A percentile compares a stretch with the other conserved stretches of the same genome.
These are phyloP conservation scores for Phainopepla nitens DNA, from an alignment of 2,113 vertebrate species.

Conservation along the genomic window DNA sequence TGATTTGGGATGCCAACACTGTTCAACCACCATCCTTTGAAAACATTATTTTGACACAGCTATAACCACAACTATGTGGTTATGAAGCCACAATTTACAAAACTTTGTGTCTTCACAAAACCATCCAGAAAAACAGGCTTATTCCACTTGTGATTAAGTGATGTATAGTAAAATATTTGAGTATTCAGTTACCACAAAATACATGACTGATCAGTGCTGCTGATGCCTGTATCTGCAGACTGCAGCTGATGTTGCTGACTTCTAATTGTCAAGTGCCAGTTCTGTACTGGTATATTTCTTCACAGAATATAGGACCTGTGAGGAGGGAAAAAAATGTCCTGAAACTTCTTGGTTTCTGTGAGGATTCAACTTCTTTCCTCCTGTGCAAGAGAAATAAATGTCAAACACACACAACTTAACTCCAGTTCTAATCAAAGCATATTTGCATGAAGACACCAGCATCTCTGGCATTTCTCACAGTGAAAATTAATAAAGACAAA, in stretches of 20 bases:
- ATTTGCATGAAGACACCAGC: neutral
- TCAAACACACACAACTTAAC: neutral
- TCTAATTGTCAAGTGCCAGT: neutral
- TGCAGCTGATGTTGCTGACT: neutral
- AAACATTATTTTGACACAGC: neutral
- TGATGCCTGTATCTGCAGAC: neutral
- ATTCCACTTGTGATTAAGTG: neutral
- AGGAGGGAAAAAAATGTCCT: rapidly evolving
- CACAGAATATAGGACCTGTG: neutral
- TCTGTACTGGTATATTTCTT: neutral
- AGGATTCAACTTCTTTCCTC: neutral
- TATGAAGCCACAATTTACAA: neutral
- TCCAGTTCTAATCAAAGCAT: neutral
- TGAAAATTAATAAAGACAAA: neutral
- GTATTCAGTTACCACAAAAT: neutral
- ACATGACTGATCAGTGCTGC: neutral
- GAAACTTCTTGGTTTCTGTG: neutral
- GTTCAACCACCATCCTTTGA: neutral
- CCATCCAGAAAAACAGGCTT: neutral
- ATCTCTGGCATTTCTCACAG: neutral
- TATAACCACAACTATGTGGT: neutral
- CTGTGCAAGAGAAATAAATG: neutral
- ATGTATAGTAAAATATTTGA: neutral
- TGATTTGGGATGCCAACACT: neutral
- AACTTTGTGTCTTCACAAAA: neutral